Evolutionary conservation across 2,888 invertebrate species (phyloP), one percentile per base, ranked within the genome.

Genomic region (Drosophila mulleri): DNA sequence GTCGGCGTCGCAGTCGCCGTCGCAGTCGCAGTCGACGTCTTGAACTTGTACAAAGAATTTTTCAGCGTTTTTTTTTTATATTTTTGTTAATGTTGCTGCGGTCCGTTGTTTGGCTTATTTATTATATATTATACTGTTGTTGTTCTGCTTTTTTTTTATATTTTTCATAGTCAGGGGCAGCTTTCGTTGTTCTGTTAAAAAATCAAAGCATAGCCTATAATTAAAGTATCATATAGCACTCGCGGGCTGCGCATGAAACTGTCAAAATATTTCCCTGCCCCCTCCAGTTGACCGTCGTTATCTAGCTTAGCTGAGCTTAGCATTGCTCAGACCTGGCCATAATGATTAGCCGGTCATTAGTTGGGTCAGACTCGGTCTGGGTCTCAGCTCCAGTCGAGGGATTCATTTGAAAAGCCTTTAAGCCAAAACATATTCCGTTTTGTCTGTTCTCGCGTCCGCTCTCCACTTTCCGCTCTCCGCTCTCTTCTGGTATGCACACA

Each of bases 171-270:
- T 67, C 61, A 65, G 59, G 16, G 56, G 44, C 62, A 70, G 69
- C 67, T 75, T 71, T 76, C 47, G 73, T 71, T 83, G 82, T 77
- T 76, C 82, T 83, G 82, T 82, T 83, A 81, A 83, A 83, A 82
- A 83, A 83, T 75, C 87, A 74, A 67, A 61, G 61, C 50, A 44
- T 59, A 75, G 71, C 69, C 88, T 85, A 86, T 86, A 89, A 86
- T 89, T 86, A 86, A 89, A 88, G 86, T 89, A 86, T 86, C 88
- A 89, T 83, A 82, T 83, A 89, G 88, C 85, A 89, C 88, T 84
- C 84, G 84, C 82, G 85, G 89, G 74, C 83, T 82, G 81, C 57
- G 88, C 88, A 88, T 83, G 81, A 84, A 84, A 88, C 86, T 86
- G 86, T 86, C 86, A 86, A 86, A 89, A 89, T 82, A 89, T 87